These are phyloP conservation scores for Calameuta pallipes DNA, from an alignment of 2,888 invertebrate genomes.

Conservation along the genomic window DNA sequence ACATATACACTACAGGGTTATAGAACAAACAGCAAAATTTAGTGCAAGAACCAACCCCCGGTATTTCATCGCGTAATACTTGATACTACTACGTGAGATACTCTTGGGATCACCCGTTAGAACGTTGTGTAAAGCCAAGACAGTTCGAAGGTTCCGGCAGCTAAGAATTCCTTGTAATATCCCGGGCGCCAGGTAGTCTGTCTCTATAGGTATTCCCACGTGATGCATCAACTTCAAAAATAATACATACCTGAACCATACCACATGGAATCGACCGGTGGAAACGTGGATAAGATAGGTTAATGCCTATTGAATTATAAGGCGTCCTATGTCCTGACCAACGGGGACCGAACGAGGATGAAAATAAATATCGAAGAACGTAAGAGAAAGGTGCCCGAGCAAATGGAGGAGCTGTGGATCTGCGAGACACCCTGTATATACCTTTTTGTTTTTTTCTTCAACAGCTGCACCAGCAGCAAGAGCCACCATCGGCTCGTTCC, in stretches of 20 bases:
- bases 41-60: background rate
- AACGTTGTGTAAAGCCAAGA: background rate
- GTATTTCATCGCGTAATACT: background rate
- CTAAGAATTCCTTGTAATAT: background rate
- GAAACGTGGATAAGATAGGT: background rate
- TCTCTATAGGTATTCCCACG: background rate
- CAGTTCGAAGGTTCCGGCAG: background rate
- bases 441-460: no score
- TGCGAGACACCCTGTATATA: background rate
- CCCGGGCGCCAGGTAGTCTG: background rate
- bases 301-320: background rate
- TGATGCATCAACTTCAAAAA: background rate
- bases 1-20: background rate
- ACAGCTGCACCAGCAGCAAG: background rate
- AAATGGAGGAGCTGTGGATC: background rate
- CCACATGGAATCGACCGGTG: background rate
- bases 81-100: background rate
- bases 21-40: background rate
- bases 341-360: background rate
- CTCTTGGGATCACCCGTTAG: background rate
- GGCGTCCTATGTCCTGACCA: background rate
- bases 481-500: background rate
- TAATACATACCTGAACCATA: background rate
- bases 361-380: background rate
- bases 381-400: background rate